These are phyloP conservation scores for Aphis gossypii DNA, from an alignment of 1,140 invertebrate species.

Conservation along the genomic window DNA sequence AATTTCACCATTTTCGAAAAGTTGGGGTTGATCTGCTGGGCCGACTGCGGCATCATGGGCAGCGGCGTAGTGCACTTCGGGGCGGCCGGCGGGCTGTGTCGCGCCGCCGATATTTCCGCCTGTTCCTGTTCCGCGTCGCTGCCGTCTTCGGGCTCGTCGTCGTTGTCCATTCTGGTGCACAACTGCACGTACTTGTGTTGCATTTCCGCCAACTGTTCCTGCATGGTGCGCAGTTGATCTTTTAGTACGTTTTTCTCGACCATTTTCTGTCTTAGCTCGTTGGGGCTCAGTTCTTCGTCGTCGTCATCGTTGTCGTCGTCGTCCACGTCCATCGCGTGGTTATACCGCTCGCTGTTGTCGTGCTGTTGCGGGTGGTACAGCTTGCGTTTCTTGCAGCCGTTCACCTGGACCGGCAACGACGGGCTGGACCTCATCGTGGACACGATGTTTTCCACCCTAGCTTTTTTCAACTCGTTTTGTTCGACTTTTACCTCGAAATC, in stretches of 20 bases:
- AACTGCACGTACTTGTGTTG: slow-evolving; percentile 89
- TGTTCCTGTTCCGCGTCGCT: slow-evolving; percentile 69
- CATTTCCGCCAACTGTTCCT: slow-evolving; percentile 88
- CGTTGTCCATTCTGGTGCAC: slow-evolving; percentile 82
- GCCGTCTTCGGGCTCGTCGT: slow-evolving; percentile 60
- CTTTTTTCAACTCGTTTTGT: slow-evolving; percentile 81
- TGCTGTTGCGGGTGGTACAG: slow-evolving; percentile 96
- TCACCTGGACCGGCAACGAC: slow-evolving; percentile 75
- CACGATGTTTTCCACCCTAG: slow-evolving; percentile 92
- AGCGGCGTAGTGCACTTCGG: slow-evolving; percentile 65
- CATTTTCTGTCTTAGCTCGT: slow-evolving; percentile 78
- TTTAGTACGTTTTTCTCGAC: slow-evolving; percentile 85
- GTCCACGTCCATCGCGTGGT: slow-evolving; percentile 65
- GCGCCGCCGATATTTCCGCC: slow-evolving; percentile 69
- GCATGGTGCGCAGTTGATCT: slow-evolving; percentile 83
- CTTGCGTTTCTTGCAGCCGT: slow-evolving; percentile 94
- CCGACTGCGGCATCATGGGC: slow-evolving; percentile 66
- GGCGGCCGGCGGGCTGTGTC: slow-evolving; percentile 67
- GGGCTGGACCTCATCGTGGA: slow-evolving; percentile 89
- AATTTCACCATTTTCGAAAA: slow-evolving; percentile 77
- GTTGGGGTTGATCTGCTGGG: slow-evolving; percentile 69
- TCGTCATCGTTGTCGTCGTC: slow-evolving; percentile 67
- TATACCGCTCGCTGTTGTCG: slow-evolving; percentile 76
- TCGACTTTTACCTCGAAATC: slow-evolving; percentile 66
- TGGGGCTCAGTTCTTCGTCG: slow-evolving; percentile 72